Percentiles rank a stretch among this genome's conserved stretches.
Evolutionary conservation across 2,888 invertebrate species (phyloP).

Genomic region (Empis stercorea): DNA sequence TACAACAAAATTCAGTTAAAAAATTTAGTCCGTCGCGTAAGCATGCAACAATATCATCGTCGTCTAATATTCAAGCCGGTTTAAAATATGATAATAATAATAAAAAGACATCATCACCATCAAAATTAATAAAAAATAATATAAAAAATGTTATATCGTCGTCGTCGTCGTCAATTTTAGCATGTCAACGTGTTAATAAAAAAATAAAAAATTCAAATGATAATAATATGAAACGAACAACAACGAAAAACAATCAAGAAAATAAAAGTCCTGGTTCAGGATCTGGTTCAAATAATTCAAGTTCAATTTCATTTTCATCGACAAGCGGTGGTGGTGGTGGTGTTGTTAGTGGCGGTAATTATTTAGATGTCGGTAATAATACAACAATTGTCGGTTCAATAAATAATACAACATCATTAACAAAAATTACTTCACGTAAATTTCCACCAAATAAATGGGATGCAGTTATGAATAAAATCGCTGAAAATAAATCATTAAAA

Average conservation of each 20-base stretch:
- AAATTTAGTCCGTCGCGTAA: constrained; percentile 28
- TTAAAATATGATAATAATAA: constrained; percentile 13
- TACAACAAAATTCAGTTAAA: constrained; percentile 26
- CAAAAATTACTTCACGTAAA: constrained; percentile 8
- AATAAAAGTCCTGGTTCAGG: constrained; percentile 38
- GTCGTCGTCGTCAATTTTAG: no score
- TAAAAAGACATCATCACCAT: neutral
- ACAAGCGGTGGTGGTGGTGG: neutral
- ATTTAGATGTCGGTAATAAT: neutral
- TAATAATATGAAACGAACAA: neutral
- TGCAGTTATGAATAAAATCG: constrained; percentile 71
- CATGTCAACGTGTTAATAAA: neutral
- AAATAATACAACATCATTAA: neutral
- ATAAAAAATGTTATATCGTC: neutral
- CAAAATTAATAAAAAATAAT: neutral
- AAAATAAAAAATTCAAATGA: neutral
- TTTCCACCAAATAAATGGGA: constrained; percentile 51
- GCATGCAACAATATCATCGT: constrained; percentile 20
- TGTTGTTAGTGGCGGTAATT: neutral
- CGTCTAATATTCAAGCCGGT: constrained; percentile 14
- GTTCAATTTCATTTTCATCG: neutral
- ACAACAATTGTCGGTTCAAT: neutral
- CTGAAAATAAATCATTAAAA: constrained; percentile 41
- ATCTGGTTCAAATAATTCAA: neutral
- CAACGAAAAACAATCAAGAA: constrained; percentile 36